Percentiles rank a stretch among this genome's conserved stretches.
Evolutionary conservation across 2,888 invertebrate species (phyloP).

Genomic region (Odontocolon sp.): DNA sequence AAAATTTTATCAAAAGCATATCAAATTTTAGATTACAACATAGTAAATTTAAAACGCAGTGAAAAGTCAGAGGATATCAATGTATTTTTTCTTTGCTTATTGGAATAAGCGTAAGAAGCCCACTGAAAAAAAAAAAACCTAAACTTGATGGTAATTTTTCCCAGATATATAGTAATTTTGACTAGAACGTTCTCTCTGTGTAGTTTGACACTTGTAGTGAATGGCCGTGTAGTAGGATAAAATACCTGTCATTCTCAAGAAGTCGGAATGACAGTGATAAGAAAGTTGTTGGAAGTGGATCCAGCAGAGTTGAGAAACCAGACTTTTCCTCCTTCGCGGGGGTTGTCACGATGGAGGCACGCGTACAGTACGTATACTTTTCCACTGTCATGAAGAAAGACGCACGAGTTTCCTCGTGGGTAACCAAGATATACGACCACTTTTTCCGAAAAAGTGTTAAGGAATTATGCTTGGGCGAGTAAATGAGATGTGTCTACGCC

Average conservation of each 20-base stretch:
- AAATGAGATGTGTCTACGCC: slow-evolving; percentile 83
- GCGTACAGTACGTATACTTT: slow-evolving; percentile 30
- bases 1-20: too few relatives aligned
- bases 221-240: slow-evolving; percentile 6
- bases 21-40: too few relatives aligned
- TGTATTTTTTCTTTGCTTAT: too few relatives aligned
- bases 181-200: background rate
- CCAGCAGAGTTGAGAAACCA: background rate
- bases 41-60: too few relatives aligned
- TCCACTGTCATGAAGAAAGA: slow-evolving; percentile 51
- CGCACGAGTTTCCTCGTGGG: slow-evolving; percentile 67
- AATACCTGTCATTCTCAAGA: slow-evolving; percentile 17
- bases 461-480: slow-evolving; percentile 82
- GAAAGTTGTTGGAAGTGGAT: background rate
- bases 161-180: too few relatives aligned
- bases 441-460: slow-evolving; percentile 81
- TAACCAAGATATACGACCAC: slow-evolving; percentile 79
- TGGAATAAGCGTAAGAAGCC: too few relatives aligned
- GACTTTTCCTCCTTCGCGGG: slow-evolving; percentile 11
- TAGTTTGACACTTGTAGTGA: background rate
- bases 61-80: too few relatives aligned
- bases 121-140: background rate
- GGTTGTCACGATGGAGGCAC: slow-evolving; percentile 39
- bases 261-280: slow-evolving; percentile 15
- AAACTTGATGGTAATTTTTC: too few relatives aligned